Evolutionary conservation across 2,797 vertebrate genomes (phyloP).

Genomic region (Spinibarbus caldwelli): DNA sequence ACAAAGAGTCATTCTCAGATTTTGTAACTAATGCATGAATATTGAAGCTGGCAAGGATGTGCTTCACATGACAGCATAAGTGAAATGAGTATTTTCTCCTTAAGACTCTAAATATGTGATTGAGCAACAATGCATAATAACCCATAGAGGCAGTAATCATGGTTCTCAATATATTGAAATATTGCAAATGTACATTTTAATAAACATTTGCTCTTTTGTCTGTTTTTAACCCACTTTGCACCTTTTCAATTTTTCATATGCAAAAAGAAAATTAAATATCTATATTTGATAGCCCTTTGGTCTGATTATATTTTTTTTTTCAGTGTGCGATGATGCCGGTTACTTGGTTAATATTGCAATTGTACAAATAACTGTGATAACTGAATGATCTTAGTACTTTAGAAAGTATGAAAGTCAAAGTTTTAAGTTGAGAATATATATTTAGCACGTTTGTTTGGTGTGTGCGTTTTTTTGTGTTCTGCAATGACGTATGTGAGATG

Average conservation of each 20-base stretch:
- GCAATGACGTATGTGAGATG: not conserved
- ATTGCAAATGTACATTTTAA: not conserved
- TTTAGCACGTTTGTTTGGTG: not conserved
- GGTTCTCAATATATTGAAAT: not conserved
- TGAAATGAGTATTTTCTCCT: not conserved
- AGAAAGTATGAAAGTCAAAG: not conserved
- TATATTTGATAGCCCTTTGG: no score
- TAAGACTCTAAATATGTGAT: not conserved
- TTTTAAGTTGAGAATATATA: not conserved
- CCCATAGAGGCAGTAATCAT: not conserved
- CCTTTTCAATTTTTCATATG: not conserved
- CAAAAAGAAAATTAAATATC: not conserved
- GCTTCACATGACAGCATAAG: not conserved
- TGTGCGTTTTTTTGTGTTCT: not conserved
- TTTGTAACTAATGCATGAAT: conserved; percentile 30
- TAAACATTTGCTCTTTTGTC: not conserved
- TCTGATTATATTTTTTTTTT: no score
- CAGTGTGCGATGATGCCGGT: not conserved
- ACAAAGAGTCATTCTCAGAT: conserved; percentile 18
- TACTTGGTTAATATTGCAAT: no score
- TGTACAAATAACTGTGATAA: no score
- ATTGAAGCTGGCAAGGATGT: conserved; percentile 19
- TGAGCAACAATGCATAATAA: not conserved
- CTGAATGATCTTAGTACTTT: not conserved
- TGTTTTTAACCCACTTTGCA: not conserved